Evolutionary conservation across 2,797 vertebrate species (phyloP), one percentile per base, ranked within the genome.

Genomic region (Leptodactylus fallax): DNA sequence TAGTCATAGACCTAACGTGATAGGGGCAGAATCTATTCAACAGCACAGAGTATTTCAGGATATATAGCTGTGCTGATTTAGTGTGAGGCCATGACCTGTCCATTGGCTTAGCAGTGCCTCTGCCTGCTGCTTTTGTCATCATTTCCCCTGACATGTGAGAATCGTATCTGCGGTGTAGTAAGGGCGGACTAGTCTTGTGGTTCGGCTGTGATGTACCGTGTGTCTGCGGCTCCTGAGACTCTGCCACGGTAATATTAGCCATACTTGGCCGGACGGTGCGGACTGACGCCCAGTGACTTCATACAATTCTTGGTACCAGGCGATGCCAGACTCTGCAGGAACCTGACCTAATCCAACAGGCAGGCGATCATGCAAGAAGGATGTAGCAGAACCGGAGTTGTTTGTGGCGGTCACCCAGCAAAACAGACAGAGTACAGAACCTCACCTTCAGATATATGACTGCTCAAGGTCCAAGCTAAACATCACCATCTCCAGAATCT

Each of bases 21-120:
- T n/a, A 63, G 21, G 8, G 13, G n/a, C 63, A 67, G 63, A 17
- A 11, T 13, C 56, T 4, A 36, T 10, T 4, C 27, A 19, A 14
- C 69, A 72, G 71, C 17, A 72, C 71, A 72, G 36, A 47, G 71
- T 72, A 72, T 47, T 72, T 72, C 69, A 72, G 69, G 14, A 47
- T 4, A 36, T 25, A 25, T n/a, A n/a, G n/a, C n/a, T n/a, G 65
- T 27, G 12, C 65, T 67, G 23, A 14, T 5, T 27, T 16, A 13
- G 67, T 36, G 67, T 36, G 69, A 71, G 67, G 67, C 23, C 65
- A 7, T 45, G 69, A 72, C 69, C 69, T 9, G 7, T 19, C 69
- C 69, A 10, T 72, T 72, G 69, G 69, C 69, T 45, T 16, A 72
- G 69, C 14, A 45, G 14, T 16, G 17, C 36, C 71, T n/a, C 36